Base-by-base conservation (phyloP, 1,140 invertebrate genomes). In the Drosophila setifemur region DNA sequence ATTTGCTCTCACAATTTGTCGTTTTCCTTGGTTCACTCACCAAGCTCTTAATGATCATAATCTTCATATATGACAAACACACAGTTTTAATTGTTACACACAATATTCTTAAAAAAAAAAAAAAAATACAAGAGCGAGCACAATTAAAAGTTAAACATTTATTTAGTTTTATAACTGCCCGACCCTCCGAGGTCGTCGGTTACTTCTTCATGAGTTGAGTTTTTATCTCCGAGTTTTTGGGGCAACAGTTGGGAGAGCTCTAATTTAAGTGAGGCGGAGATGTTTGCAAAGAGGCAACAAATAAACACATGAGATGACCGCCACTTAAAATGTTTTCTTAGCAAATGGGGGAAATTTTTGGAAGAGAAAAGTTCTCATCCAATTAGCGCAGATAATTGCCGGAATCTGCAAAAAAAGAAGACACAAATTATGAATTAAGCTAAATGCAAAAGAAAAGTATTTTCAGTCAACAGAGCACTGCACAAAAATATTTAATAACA, bases 1-100 rank as follows among this genome's bases (percentile, higher is more conserved):
- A 57, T 61, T 74, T 49, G 21, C 39, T 58, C 75, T 50, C 49
- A 66, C 66, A 81, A 61, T 58, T 81, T 81, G 67, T 72, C 53
- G 72, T 67, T 55, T 61, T 28, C 48, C 42, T 57, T 64, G 47
- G 28, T 37, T 63, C 25, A 60, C 40, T 64, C 64, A 37, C 48
- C 58, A 57, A 61, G 39, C 58, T 53, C 71, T 61, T 72, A 37
- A 73, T 77, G 61, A 72, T 82, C 43, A 72, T 67, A 76, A 75
- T 57, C 49, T 71, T 73, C 26, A 9, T 16, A 53, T 52, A 74
- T 25, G 54, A 31, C 64, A 44, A 21, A 44, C 18, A 29, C 28
- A 28, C 40, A 31, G 39, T 26, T 63, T 72, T 63, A 72, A 72
- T 71, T 72, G 67, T 72, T 72, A 71, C 61, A 43, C 69, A 72